Base-by-base conservation (phyloP, 2,797 vertebrate species). In the Leucoraja ocellata region DNA sequence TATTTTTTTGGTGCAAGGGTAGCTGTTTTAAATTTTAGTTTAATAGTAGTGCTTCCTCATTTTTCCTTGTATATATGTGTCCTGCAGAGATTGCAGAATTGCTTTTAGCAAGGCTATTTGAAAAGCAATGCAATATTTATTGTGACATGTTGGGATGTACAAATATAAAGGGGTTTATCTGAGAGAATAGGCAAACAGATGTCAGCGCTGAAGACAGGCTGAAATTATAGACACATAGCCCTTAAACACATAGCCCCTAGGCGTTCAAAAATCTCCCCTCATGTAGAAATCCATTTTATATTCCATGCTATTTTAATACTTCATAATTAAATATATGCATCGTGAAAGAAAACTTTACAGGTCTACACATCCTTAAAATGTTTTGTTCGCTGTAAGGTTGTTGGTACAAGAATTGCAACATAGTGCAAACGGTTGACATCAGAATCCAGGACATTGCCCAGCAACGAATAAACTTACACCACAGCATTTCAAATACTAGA, bases 121-220 rank as follows among this genome's bases (percentile, higher is more conserved):
- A 94, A 95, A 95, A 95, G 94, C 94, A 80, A 95, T 96, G 96
- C 95, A 96, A 96, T 96, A 96, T 96, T 97, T 96, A 97, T 96
- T 95, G 95, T 95, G 95, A 95, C 96, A 96, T 94, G 95, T 94
- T 95, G 95, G 94, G 94, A 96, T 94, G 94, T 95, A 96, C 95
- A 95, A 96, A 95, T 95, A 92, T 92, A 95, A 95, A 96, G 94
- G 94, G 94, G 94, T 94, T 93, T 96, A 95, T 74, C 94, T 94
- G 93, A 94, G 95, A 95, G 95, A 96, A 95, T 93, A 95, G 96
- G 95, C 93, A 95, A 94, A 95, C 94, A 95, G 94, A 95, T 93
- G 94, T 94, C 91, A 95, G 94, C 91, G 91, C 93, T 93, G 93
- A 94, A 93, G 61, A 95, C 76, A 94, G 91, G 93, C 94, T 93